Evolutionary conservation across 2,888 invertebrate species (phyloP), one percentile per base, ranked within the genome.

Genomic region (Calliopum simillimum): DNA sequence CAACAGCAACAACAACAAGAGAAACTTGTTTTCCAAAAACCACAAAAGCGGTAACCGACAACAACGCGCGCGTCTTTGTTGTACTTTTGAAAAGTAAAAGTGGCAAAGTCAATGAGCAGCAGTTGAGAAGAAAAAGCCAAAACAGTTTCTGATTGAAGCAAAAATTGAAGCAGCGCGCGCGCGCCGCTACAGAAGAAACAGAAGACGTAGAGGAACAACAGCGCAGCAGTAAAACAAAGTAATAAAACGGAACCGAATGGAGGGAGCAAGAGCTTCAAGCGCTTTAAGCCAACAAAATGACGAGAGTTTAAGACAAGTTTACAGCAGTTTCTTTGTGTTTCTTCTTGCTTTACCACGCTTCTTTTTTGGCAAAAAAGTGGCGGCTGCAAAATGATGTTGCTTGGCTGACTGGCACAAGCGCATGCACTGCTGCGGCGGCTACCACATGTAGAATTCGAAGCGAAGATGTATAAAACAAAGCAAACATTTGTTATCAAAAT

Each of bases 31-130:
- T 21, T 63, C 23, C 46, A 51, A 64, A 64, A 46, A 46, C 46
- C 46, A 46, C 46, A 67, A 58, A 58, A 58, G 21, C 64, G 53
- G 16, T n/a, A 41, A 53, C 46, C 67, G 58, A 56, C 56, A 56
- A 25, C 23, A 23, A 13, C 56, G 23, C n/a, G 14, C 56, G 23
- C n/a, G 23, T 33, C 33, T 5, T 33, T 14, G n/a, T n/a, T n/a
- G n/a, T n/a, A n/a, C n/a, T 21, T 58, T 55, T 67, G 16, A 67
- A 67, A 67, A 67, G 67, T 67, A 67, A 67, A 67, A 67, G 67
- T 67, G 67, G 58, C 67, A 51, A 67, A 67, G 67, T 56, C 67
- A 67, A 56, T 56, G 56, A 56, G 51, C 53, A 65, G 14, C 44
- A n/a, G n/a, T n/a, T n/a, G n/a, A 41, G 55, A 65, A 63, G 63